phyloP scores from a whole-genome alignment of 2,888 invertebrate species.

The Norana najaformis region DNA sequence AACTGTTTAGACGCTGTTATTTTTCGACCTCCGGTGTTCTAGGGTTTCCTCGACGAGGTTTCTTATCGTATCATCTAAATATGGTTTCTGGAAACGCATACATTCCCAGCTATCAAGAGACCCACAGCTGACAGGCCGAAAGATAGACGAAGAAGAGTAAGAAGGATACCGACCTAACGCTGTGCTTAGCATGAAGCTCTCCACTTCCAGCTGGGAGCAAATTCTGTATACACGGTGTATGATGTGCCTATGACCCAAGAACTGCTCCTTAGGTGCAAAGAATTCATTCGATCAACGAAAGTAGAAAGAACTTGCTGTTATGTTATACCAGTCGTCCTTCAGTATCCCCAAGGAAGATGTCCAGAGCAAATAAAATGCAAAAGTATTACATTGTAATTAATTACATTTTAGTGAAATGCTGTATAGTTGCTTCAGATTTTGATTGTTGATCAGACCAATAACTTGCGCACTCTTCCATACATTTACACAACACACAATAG shows the following conservation, averaged over 20 bases:
- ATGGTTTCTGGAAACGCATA: not conserved
- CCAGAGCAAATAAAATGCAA: not conserved
- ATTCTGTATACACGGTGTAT: not conserved
- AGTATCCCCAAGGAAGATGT: not conserved
- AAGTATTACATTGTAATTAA: not conserved
- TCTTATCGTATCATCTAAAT: not conserved
- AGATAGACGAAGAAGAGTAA: not conserved
- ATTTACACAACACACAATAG: no score
- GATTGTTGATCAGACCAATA: no score
- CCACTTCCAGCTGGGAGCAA: not conserved
- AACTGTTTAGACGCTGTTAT: no score
- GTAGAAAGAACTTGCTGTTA: not conserved
- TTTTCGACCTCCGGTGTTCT: no score
- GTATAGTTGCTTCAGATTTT: not conserved
- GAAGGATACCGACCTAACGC: not conserved
- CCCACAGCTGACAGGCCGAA: not conserved
- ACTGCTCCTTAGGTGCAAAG: not conserved
- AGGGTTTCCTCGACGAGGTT: not conserved
- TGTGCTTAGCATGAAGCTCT: not conserved
- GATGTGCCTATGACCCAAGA: not conserved
- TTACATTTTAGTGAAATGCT: not conserved
- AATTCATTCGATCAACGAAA: not conserved
- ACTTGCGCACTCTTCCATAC: no score
- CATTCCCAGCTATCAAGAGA: not conserved
- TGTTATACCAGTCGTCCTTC: not conserved